These are phyloP conservation scores for Bradypodion pumilum DNA, from an alignment of 2,797 vertebrate species.

Conservation along the genomic window DNA sequence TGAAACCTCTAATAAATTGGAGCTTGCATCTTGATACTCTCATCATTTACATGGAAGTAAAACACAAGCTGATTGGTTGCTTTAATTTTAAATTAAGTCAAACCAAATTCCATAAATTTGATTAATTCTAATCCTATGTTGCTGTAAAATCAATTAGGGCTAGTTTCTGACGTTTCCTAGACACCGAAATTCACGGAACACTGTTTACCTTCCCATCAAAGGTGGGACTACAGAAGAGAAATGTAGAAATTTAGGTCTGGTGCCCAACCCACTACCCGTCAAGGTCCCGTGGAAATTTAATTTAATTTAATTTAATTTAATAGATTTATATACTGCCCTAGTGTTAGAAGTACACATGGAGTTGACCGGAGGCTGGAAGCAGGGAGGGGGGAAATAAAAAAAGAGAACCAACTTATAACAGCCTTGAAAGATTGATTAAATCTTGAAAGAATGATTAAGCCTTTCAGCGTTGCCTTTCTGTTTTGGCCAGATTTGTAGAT, in stretches of 20 bases:
- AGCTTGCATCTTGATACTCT: not conserved
- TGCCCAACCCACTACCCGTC: too few species aligned
- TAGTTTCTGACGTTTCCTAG: not conserved
- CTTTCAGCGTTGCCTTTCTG: not conserved
- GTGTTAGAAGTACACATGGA: too few species aligned
- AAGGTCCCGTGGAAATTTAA: not conserved
- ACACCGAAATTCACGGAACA: too few species aligned
- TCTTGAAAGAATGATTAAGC: not conserved
- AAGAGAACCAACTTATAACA: too few species aligned
- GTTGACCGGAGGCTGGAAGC: too few species aligned
- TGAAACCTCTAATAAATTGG: not conserved
- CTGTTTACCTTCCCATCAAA: too few species aligned
- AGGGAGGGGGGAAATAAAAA: too few species aligned
- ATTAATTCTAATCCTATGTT: not conserved
- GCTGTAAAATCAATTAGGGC: not conserved
- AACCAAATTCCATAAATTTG: not conserved
- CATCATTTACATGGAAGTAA: not conserved
- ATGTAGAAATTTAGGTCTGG: not conserved
- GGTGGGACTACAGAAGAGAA: not conserved
- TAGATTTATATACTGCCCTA: too few species aligned
- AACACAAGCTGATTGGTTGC: not conserved
- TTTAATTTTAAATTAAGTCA: not conserved
- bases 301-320: too few species aligned
- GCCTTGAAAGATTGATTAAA: not conserved
- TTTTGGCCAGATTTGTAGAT: not conserved